A percentile compares a stretch with the other conserved stretches of the same genome.
Evolutionary conservation across 1,140 invertebrate species (phyloP).

Genomic region (Lordiphosa collinella): DNA sequence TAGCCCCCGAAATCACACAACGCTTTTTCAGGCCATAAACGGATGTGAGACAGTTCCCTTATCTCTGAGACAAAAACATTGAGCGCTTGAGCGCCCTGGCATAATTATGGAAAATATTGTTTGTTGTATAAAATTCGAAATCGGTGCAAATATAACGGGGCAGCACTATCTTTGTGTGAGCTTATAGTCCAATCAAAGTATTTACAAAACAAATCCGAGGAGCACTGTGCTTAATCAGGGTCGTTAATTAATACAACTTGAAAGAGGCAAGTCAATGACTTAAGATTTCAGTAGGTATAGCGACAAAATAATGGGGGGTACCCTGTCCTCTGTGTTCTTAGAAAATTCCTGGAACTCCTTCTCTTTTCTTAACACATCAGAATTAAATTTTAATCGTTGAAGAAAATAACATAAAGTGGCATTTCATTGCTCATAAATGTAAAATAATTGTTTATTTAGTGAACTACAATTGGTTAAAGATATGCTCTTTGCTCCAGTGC

Average conservation of each 20-base stretch:
- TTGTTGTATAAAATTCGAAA: neutral
- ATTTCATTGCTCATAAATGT: too few relatives aligned
- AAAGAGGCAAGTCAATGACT: conserved; percentile 19
- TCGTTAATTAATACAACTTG: conserved; percentile 14
- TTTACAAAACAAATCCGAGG: conserved; percentile 3
- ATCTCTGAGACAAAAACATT: neutral
- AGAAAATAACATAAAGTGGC: too few relatives aligned
- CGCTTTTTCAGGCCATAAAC: neutral
- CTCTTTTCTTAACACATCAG: too few relatives aligned
- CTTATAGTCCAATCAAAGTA: conserved; percentile 2
- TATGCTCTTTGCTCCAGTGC: too few relatives aligned
- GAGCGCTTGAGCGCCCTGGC: neutral
- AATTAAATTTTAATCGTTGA: too few relatives aligned
- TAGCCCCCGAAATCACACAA: neutral
- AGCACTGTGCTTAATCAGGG: conserved; percentile 6
- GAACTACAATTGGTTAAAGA: neutral
- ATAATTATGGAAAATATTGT: conserved; percentile 2
- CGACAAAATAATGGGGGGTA: too few relatives aligned
- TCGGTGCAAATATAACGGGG: neutral
- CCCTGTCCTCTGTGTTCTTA: too few relatives aligned
- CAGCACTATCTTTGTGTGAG: neutral
- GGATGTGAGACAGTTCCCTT: neutral
- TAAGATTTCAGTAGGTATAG: neutral
- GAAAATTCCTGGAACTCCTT: too few relatives aligned
- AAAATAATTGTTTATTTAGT: neutral